Base-by-base conservation (phyloP, 2,888 invertebrate species). In the Drosophila mimetica region DNA sequence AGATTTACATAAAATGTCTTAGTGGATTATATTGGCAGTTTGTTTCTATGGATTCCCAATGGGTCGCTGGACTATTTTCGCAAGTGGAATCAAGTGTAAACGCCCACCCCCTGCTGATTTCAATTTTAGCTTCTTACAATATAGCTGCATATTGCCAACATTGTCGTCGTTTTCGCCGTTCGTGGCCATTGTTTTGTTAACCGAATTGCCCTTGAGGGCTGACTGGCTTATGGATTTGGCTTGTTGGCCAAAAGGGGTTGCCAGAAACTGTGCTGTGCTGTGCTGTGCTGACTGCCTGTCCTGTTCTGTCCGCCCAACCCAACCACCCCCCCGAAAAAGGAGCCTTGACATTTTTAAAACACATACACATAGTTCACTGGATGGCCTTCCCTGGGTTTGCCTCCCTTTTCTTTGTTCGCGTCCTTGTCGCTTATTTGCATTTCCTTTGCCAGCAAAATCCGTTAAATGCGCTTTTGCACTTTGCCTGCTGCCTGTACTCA, bases 361-460 rank as follows among this genome's bases (percentile, higher is more conserved):
- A 54, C 71, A 63, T 64, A 50, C 71, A 54, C 71, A 63, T 64
- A 42, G 52, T 18, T 59, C 41, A 18, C 60, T 50, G 48, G 46
- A 25, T 59, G 71, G 51, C 71, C 52, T 71, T 67, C 42, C 16
- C 20, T 7, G 7, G 9, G 5, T n/a, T 34, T 20, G 37, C 54
- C 60, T 34, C 41, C 55, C 60, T 50, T 52, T 55, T 55, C 55
- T 66, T 51, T 51, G 57, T 55, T 42, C 63, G 71, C 69, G 77
- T 82, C 79, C 79, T 80, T 79, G 79, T 64, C 64, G 82, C 73
- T 71, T 76, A 76, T 79, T 80, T 74, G 78, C 58, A 55, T 66
- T 75, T 67, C 51, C 55, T 61, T 70, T 59, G 50, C 51, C 57
- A 67, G 51, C 61, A 18, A 61, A 61, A 70, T 42, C 47, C 63